Evolutionary conservation across 2,888 invertebrate genomes (phyloP), one percentile per base, ranked within the genome.

Genomic region (Ormyrus nitidulus): DNA sequence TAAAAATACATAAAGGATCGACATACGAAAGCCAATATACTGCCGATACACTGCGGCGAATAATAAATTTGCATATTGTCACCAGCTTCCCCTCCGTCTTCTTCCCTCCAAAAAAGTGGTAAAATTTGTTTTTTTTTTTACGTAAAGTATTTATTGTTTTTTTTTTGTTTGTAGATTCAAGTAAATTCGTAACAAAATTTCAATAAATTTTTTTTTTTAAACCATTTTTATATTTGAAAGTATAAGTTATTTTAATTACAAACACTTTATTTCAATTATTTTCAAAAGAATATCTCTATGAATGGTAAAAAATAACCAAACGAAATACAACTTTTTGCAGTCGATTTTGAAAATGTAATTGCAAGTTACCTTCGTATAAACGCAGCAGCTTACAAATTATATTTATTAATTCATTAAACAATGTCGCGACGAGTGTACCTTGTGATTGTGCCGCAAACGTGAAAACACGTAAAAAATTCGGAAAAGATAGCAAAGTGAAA

Each of bases 341-440:
- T 59, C 65, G 53, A 66, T 66, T 34, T 2, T 49, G 13, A 19
- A 34, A 34, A 61, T 8, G 49, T 51, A 54, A 56, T 68, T 64
- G 56, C 44, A 56, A 76, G 46, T 70, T 56, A 62, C 49, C 58
- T 64, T 70, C 34, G 48, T 62, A 19, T n/a, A 48, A 54, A 51
- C 1, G 53, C 46, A 61, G 53, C 69, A 48, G 69, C 51, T 58
- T 71, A 34, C 66, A 34, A 34, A 51, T 9, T 71, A 56, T 77
- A 77, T 44, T 65, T 65, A 65, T 54, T 66, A 59, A 70, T 66
- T 34, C 72, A 71, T 64, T 70, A 65, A 61, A n/a, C 61, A 72
- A 56, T 53, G 59, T 65, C 53, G 46, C 69, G 69, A 79, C 69
- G 51, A 74, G 62, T 73, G 79, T 79, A 79, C 79, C 73, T 69